These are phyloP conservation scores for Pipistrellus pipistrellus DNA, from an alignment of 2,797 vertebrate species.

Conservation along the genomic window DNA sequence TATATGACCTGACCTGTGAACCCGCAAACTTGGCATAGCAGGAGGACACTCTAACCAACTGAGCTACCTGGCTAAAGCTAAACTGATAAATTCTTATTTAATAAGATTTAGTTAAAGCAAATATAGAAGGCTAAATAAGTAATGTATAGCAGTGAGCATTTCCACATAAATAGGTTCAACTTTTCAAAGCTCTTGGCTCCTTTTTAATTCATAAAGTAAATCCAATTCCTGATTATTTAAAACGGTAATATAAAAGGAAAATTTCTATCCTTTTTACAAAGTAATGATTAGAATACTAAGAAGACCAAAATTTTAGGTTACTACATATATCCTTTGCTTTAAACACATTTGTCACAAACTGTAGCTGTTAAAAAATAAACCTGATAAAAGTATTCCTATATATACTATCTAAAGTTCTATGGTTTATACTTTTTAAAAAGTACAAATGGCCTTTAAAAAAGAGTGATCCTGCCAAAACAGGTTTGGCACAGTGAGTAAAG, in stretches of 20 bases:
- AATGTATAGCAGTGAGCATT: neutral
- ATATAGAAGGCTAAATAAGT: neutral
- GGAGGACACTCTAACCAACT: neutral
- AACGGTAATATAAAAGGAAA: neutral
- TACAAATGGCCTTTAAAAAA: neutral
- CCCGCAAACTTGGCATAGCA: neutral
- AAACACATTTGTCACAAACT: constrained; percentile 13
- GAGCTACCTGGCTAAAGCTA: neutral
- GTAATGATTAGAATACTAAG: neutral
- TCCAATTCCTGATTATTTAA: constrained; percentile 2
- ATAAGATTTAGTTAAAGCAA: constrained; percentile 3
- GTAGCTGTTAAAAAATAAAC: neutral
- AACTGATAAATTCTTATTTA: constrained; percentile 14
- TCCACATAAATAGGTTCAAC: constrained; percentile 21
- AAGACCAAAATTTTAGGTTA: constrained; percentile 16
- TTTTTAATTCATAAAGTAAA: constrained; percentile 40
- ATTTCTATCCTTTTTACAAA: constrained; percentile 7
- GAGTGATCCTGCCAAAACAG: neutral
- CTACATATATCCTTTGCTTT: neutral
- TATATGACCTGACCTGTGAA: neutral
- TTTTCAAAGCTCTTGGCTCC: constrained; percentile 37
- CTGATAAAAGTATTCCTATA: neutral
- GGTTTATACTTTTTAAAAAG: constrained; percentile 8
- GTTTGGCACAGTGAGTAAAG: too few relatives aligned
- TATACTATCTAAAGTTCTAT: neutral